These are phyloP conservation scores for Heliconius hermathena DNA, from an alignment of 1,140 invertebrate genomes.

Conservation along the genomic window DNA sequence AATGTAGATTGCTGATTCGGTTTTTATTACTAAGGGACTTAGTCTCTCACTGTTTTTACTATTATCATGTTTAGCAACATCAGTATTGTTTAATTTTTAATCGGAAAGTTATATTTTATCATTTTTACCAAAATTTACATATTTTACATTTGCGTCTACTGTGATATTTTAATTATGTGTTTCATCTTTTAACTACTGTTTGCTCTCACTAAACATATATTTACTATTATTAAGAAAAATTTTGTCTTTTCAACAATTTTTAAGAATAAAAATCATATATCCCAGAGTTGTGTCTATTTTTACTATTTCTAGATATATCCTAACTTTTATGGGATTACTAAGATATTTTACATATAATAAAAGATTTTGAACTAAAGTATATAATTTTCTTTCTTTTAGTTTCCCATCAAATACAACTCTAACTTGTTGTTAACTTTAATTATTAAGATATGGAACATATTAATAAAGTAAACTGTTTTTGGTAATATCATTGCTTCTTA, in stretches of 20 bases:
- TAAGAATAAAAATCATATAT: neutral
- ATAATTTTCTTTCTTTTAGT: too few species aligned
- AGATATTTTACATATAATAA: neutral
- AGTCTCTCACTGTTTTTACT: neutral
- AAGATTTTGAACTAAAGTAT: neutral
- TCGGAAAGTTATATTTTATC: slow-evolving; percentile 16
- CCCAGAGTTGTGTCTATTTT: neutral
- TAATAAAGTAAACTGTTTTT: too few species aligned
- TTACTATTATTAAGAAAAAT: neutral
- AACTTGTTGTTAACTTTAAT: too few species aligned
- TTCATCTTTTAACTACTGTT: neutral
- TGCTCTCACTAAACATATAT: neutral
- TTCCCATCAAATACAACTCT: too few species aligned
- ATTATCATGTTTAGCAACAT: neutral
- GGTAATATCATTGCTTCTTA: too few species aligned
- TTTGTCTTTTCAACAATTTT: neutral
- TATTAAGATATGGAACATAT: too few species aligned
- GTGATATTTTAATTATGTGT: neutral
- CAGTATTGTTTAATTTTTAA: neutral
- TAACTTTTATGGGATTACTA: neutral
- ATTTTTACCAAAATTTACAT: slow-evolving; percentile 40
- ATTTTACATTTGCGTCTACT: neutral
- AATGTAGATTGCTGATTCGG: slow-evolving; percentile 16
- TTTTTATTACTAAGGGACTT: slow-evolving; percentile 16
- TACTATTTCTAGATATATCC: neutral